A percentile compares a stretch with the other conserved stretches of the same genome.
These are phyloP conservation scores for Eupithecia subfuscata DNA, from an alignment of 2,888 invertebrate species.

Conservation along the genomic window DNA sequence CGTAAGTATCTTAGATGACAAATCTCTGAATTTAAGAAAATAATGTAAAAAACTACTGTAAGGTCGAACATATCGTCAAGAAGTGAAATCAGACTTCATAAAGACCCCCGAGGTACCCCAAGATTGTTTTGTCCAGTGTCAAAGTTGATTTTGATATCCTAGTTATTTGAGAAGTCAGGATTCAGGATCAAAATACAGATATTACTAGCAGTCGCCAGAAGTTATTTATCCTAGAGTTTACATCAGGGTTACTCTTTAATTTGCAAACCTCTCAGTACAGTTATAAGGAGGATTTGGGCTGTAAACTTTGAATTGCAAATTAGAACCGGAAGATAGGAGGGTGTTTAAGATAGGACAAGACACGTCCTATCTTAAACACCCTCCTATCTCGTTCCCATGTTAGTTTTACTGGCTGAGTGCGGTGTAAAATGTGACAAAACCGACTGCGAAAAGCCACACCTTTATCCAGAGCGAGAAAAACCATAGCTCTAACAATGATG, in stretches of 20 bases:
- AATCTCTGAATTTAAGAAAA: neutral
- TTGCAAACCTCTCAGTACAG: no score
- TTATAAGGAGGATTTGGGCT: neutral
- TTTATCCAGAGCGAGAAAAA: neutral
- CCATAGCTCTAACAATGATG: neutral
- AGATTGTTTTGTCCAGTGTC: neutral
- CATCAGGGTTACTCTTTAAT: neutral
- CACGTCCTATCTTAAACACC: no score
- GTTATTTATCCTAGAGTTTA: neutral
- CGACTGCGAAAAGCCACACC: neutral
- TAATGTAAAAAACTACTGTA: neutral
- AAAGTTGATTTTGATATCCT: neutral
- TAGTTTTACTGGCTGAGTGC: neutral
- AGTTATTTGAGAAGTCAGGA: neutral
- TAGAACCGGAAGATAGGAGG: neutral
- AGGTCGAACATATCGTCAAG: neutral
- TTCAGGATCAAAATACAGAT: neutral
- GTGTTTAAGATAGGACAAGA: no score
- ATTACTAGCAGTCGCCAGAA: neutral
- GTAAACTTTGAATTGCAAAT: slow-evolving; percentile 4
- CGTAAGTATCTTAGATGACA: neutral
- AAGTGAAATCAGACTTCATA: neutral
- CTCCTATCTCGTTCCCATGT: no score
- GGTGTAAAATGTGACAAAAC: neutral
- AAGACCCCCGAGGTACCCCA: neutral